phyloP scores from a whole-genome alignment of 2,797 vertebrate species.

The Acestrorhynchus altus region DNA sequence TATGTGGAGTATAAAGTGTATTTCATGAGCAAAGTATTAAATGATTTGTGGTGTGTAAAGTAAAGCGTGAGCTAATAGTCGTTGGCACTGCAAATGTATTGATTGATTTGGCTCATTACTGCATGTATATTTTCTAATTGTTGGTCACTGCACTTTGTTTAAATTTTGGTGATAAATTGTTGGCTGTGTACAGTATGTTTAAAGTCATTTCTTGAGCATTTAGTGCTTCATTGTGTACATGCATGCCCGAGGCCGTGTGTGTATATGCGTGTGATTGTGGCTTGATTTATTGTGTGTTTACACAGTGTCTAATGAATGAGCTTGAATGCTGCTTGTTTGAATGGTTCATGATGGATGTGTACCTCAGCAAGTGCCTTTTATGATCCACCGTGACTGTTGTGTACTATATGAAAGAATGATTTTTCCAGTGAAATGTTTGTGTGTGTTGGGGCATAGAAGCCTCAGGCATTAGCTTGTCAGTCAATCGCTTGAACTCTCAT shows the following conservation, averaged over 20 bases:
- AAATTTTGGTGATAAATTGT: conserved; percentile 2
- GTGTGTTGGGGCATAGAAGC: conserved; percentile 15
- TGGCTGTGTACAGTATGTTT: conserved; percentile 6
- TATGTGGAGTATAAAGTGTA: background rate
- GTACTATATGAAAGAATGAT: conserved; percentile 28
- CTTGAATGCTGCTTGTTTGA: conserved; percentile 8
- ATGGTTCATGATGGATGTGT: conserved; percentile 39
- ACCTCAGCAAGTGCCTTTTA: conserved; percentile 17
- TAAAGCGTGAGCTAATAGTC: background rate
- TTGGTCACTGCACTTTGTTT: conserved; percentile 4
- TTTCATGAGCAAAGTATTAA: background rate
- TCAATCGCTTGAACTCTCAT: conserved; percentile 8
- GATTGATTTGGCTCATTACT: conserved; percentile 28
- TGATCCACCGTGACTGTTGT: conserved; percentile 33
- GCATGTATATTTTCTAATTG: conserved; percentile 17
- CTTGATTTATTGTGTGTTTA: conserved; percentile 41
- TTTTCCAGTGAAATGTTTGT: conserved; percentile 1
- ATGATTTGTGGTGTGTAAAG: background rate
- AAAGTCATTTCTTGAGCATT: conserved; percentile 17
- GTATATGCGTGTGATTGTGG: conserved; percentile 24
- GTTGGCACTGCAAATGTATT: background rate
- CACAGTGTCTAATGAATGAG: conserved; percentile 17
- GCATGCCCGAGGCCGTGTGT: background rate
- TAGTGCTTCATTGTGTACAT: conserved; percentile 8
- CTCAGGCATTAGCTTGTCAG: conserved; percentile 25